phyloP scores from a whole-genome alignment of 2,113 vertebrate genomes.

The Talpa occidentalis region DNA sequence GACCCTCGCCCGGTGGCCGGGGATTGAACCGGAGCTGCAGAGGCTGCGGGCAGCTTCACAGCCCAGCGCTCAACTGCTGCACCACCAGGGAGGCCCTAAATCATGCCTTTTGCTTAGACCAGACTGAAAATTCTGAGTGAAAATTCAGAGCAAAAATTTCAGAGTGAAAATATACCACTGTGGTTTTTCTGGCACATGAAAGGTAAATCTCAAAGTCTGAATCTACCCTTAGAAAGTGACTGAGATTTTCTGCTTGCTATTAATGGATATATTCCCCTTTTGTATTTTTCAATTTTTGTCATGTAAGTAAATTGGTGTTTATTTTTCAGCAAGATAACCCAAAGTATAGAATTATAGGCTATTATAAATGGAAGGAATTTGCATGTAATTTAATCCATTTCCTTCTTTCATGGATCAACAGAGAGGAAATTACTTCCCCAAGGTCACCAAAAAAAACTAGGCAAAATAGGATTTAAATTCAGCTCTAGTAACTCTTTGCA shows the following conservation, averaged over 20 bases:
- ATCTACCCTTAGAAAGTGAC: neutral
- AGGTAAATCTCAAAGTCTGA: neutral
- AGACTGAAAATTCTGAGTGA: slow-evolving; percentile 3
- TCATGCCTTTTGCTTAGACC: slow-evolving; percentile 26
- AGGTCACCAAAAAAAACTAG: too few relatives aligned
- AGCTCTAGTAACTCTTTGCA: neutral
- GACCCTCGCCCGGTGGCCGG: too few relatives aligned
- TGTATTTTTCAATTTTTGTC: neutral
- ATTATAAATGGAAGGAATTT: neutral
- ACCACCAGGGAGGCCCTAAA: too few relatives aligned
- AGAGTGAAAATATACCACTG: neutral
- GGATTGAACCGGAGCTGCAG: too few relatives aligned
- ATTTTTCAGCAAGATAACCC: neutral
- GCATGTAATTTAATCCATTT: neutral
- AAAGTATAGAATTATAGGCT: neutral
- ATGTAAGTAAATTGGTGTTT: neutral
- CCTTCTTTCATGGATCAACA: neutral
- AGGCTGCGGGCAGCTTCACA: too few relatives aligned
- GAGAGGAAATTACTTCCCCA: neutral
- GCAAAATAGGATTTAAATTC: neutral
- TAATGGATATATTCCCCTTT: neutral
- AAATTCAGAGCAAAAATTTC: too few relatives aligned
- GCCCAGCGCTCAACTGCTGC: too few relatives aligned
- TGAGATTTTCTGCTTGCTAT: neutral
- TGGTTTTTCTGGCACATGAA: neutral